Conservation (phyloP, 2,797 vertebrate genomes). For the Paratrypauchen microcephalus region DNA sequence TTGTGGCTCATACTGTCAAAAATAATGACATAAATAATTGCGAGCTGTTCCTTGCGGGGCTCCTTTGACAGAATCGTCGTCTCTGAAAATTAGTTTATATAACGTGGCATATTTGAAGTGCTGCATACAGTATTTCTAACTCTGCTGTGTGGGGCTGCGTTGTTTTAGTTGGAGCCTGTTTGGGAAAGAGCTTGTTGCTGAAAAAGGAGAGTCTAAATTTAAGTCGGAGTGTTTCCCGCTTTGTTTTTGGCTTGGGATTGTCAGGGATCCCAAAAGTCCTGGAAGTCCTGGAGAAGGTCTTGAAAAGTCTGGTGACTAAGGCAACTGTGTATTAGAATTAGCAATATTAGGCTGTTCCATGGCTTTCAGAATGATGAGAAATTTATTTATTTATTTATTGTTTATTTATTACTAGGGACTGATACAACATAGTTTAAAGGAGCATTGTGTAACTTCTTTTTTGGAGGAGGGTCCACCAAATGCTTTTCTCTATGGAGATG, state of each 20-base stretch:
- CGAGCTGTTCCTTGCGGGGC: slow-evolving; percentile 14
- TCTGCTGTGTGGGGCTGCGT: slow-evolving; percentile 2
- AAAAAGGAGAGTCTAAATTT: slow-evolving; percentile 63
- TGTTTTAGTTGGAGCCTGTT: slow-evolving; percentile 14
- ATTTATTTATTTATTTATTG: too few species aligned
- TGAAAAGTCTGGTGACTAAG: background rate
- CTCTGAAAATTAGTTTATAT: slow-evolving; percentile 23
- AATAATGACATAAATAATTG: slow-evolving; percentile 3
- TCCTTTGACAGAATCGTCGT: slow-evolving; percentile 27
- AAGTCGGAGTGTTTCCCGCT: slow-evolving; percentile 47
- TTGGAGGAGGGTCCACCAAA: too few species aligned
- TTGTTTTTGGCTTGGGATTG: slow-evolving; percentile 4
- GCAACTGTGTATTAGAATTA: background rate
- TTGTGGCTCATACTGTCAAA: slow-evolving; percentile 3
- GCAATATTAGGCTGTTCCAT: background rate
- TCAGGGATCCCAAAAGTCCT: background rate
- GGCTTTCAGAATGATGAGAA: background rate
- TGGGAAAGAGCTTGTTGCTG: slow-evolving; percentile 43
- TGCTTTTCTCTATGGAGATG: too few species aligned
- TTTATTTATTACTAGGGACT: too few species aligned
- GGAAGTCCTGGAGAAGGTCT: background rate
- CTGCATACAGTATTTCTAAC: background rate
- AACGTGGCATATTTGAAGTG: slow-evolving; percentile 43
- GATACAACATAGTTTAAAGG: too few species aligned
- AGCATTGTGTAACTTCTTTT: too few species aligned